Conservation (phyloP, 2,797 vertebrate species). For the Adrianichthys oophorus region DNA sequence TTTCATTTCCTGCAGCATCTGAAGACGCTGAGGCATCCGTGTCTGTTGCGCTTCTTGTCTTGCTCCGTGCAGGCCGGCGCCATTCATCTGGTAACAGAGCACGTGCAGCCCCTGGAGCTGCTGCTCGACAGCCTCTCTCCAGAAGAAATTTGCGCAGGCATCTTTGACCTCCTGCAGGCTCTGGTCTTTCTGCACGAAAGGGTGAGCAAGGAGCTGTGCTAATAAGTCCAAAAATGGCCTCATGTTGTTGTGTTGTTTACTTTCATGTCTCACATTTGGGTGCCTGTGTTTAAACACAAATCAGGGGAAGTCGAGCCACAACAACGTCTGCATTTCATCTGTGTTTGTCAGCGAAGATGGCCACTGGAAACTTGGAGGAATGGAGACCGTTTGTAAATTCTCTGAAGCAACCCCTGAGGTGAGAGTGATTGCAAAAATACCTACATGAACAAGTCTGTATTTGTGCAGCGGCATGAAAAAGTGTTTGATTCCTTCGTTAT, state of each 20-base stretch:
- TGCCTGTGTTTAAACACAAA: background rate
- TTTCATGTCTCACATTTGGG: background rate
- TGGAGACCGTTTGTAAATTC: conserved; percentile 95
- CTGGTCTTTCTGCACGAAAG: conserved; percentile 94
- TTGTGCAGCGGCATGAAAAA: no score
- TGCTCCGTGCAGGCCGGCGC: conserved; percentile 90
- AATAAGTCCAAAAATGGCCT: no score
- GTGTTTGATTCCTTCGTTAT: no score
- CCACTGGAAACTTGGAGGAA: conserved; percentile 97
- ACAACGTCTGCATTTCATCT: conserved; percentile 92
- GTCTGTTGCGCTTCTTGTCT: conserved; percentile 93
- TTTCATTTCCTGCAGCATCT: conserved; percentile 82
- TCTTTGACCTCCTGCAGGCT: conserved; percentile 91
- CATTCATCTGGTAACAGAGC: conserved; percentile 93
- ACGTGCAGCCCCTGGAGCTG: conserved; percentile 87
- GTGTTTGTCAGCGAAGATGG: conserved; percentile 96
- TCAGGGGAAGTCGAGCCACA: conserved; percentile 94
- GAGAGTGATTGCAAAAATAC: background rate
- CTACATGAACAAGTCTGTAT: background rate
- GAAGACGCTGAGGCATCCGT: conserved; percentile 95
- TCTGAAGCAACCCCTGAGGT: conserved; percentile 92
- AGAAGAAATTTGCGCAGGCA: conserved; percentile 92
- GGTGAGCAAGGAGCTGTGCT: conserved; percentile 70
- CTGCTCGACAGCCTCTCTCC: conserved; percentile 84
- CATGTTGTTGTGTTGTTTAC: background rate